Percentiles rank a stretch among this genome's conserved stretches.
These are phyloP conservation scores for Andrena marginata DNA, from an alignment of 2,888 invertebrate genomes.

Conservation along the genomic window DNA sequence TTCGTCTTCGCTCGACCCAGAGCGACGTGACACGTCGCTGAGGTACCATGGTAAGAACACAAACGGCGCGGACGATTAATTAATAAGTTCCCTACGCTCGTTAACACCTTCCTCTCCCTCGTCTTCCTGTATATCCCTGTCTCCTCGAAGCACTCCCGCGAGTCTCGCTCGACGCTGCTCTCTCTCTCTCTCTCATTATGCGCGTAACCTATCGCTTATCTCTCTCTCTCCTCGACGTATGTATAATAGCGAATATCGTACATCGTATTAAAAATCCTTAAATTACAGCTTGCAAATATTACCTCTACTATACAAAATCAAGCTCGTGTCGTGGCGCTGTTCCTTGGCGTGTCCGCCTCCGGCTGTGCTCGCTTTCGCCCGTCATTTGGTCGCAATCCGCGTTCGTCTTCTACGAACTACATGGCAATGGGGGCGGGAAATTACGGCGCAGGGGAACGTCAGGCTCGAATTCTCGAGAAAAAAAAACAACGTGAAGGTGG, in stretches of 20 bases:
- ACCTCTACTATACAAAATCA: conserved; percentile 75
- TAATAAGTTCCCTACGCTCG: conserved; percentile 43
- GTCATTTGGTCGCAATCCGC: not conserved
- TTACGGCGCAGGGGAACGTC: conserved; percentile 6
- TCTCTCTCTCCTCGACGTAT: conserved; percentile 13
- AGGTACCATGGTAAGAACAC: conserved; percentile 67
- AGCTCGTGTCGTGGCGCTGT: conserved; percentile 64
- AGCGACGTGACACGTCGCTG: conserved; percentile 27
- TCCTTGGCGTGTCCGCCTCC: conserved; percentile 35
- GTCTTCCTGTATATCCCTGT: not conserved
- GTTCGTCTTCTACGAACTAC: conserved; percentile 24
- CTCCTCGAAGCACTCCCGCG: conserved; percentile 18
- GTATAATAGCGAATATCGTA: conserved; percentile 58
- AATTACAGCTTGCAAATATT: conserved; percentile 69
- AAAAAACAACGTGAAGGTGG: not conserved
- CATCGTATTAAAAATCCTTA: conserved; percentile 65
- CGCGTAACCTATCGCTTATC: not conserved
- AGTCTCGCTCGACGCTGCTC: conserved; percentile 28
- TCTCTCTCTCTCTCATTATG: conserved; percentile 43
- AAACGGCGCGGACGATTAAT: conserved; percentile 64
- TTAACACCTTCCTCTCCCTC: conserved; percentile 12
- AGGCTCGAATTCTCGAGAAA: conserved; percentile 11
- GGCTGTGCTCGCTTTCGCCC: not conserved
- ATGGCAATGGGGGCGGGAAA: conserved; percentile 27
- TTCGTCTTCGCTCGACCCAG: conserved; percentile 24